These are phyloP conservation scores for Baryphthengus martii DNA, from an alignment of 2,113 vertebrate species.

Conservation along the genomic window DNA sequence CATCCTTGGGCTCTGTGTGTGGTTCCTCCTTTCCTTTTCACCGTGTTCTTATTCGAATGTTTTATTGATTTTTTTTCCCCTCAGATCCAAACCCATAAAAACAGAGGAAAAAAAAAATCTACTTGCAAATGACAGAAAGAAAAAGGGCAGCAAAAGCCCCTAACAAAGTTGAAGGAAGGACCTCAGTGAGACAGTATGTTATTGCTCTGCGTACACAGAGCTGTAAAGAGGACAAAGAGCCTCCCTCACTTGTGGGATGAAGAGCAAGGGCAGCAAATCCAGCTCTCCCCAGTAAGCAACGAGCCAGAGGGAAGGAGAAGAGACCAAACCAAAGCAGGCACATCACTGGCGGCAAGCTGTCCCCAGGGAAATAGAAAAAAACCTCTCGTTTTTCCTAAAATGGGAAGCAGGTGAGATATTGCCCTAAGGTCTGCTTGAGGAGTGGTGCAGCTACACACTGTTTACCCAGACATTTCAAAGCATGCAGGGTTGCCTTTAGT, in stretches of 20 bases:
- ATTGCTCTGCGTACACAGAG: neutral
- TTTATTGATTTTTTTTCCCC: conserved; percentile 5
- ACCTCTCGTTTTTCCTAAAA: neutral
- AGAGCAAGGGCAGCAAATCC: neutral
- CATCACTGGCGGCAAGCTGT: neutral
- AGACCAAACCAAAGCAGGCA: neutral
- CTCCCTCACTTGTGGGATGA: neutral
- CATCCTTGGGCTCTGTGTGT: neutral
- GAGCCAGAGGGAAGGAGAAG: neutral
- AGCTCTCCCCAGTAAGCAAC: neutral
- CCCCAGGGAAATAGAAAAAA: neutral
- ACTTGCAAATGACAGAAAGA: neutral
- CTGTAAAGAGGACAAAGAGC: neutral
- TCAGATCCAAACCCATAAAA: neutral
- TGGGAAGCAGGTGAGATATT: neutral
- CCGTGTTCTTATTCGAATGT: conserved; percentile 4
- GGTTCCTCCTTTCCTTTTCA: neutral
- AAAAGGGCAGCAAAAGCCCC: neutral
- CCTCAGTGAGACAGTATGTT: neutral
- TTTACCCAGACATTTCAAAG: neutral
- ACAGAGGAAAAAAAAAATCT: neutral
- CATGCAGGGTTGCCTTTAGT: neutral
- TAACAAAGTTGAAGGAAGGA: neutral
- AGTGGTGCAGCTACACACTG: neutral
- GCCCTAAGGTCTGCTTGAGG: neutral